Evolutionary conservation across 2,113 vertebrate species (phyloP).

Genomic region (Catharus bicknelli): DNA sequence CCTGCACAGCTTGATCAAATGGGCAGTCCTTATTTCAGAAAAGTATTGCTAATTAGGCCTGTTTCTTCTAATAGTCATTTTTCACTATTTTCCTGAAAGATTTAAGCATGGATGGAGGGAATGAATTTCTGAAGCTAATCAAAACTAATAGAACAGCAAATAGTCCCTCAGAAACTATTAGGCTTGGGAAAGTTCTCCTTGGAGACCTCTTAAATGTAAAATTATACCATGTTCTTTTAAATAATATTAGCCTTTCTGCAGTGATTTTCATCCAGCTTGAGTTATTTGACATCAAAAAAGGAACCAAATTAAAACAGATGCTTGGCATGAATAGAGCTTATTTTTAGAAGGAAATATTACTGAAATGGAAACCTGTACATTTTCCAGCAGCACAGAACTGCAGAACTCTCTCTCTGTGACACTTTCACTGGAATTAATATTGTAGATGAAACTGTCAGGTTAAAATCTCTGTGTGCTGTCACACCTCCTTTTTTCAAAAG

Average conservation of each 20-base stretch:
- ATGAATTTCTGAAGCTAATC: neutral
- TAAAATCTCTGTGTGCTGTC: neutral
- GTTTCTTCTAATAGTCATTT: neutral
- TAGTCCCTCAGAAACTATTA: constrained; percentile 1
- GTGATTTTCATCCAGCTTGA: constrained; percentile 11
- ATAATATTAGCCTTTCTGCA: neutral
- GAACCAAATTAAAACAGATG: constrained; percentile 56
- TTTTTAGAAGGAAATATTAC: constrained; percentile 59
- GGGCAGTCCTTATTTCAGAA: neutral
- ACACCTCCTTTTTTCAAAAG: neutral
- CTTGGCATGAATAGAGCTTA: constrained; percentile 36
- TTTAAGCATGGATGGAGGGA: neutral
- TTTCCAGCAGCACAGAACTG: constrained; percentile 11
- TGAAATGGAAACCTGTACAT: constrained; percentile 40
- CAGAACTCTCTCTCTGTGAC: neutral
- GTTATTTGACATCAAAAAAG: constrained; percentile 36
- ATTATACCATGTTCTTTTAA: constrained; percentile 11
- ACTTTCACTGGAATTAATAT: neutral
- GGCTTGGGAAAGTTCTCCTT: neutral
- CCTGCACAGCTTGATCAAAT: neutral
- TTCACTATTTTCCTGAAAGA: neutral
- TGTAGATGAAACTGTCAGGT: neutral
- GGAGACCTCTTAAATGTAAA: neutral
- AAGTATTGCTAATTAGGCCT: neutral
- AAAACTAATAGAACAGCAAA: constrained; percentile 14